Conservation (phyloP, 2,113 vertebrate genomes). For the Eudyptes chrysolophus region DNA sequence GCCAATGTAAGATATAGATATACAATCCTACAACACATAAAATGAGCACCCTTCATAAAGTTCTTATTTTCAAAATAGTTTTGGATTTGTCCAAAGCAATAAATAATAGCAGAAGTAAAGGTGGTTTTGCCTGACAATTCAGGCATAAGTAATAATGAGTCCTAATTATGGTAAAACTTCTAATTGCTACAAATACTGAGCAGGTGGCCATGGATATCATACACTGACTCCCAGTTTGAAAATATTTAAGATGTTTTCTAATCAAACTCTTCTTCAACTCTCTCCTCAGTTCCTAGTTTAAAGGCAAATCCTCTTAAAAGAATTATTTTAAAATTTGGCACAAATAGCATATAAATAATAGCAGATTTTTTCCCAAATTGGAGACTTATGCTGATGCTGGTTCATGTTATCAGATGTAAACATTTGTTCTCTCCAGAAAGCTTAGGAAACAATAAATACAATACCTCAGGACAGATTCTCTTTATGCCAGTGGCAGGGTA, state of each 20-base stretch:
- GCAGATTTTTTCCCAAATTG: background rate
- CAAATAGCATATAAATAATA: background rate
- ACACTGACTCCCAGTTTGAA: background rate
- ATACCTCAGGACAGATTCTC: background rate
- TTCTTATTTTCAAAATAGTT: background rate
- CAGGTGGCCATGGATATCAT: background rate
- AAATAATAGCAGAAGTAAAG: background rate
- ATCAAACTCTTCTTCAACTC: background rate
- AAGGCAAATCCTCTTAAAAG: background rate
- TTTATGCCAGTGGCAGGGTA: background rate
- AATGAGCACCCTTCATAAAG: background rate
- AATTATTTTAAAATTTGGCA: background rate
- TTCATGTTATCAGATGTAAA: background rate
- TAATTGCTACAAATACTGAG: background rate
- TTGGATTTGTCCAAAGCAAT: background rate
- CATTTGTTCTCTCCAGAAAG: background rate
- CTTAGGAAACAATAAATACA: background rate
- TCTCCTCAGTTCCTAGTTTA: background rate
- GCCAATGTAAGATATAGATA: background rate
- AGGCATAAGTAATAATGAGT: background rate
- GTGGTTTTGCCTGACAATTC: background rate
- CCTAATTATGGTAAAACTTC: background rate
- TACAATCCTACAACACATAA: background rate
- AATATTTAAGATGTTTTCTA: constrained; percentile 10
- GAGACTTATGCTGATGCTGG: background rate